Evolutionary conservation across 2,797 vertebrate genomes (phyloP).

Genomic region (Tapirus indicus): DNA sequence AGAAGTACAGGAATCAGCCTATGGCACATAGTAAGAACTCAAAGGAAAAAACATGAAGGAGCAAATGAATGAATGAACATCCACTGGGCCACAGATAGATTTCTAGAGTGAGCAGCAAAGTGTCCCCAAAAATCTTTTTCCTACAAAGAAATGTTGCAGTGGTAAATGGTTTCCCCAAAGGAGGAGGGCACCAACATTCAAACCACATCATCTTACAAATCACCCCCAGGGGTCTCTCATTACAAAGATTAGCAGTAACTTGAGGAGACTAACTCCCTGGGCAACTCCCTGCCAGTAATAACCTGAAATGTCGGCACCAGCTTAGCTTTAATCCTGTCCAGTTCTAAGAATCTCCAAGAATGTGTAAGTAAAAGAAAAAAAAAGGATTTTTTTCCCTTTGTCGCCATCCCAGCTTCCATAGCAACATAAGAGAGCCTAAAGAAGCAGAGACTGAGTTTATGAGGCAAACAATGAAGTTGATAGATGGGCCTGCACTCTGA

Average conservation of each 20-base stretch:
- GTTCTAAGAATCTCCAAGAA: constrained; percentile 48
- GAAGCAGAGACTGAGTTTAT: constrained; percentile 54
- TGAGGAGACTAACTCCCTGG: neutral
- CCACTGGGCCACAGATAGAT: neutral
- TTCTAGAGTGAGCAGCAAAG: neutral
- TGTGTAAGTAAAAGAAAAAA: neutral
- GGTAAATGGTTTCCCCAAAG: neutral
- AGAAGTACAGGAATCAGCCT: neutral
- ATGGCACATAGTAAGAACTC: neutral
- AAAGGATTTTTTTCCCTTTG: neutral
- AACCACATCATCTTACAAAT: neutral
- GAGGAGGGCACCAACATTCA: constrained; percentile 23
- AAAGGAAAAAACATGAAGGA: neutral
- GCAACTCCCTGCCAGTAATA: neutral
- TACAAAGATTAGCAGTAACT: neutral
- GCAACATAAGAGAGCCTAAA: neutral
- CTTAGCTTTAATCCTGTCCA: neutral
- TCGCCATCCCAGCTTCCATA: neutral
- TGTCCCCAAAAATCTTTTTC: neutral
- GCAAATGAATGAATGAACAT: neutral
- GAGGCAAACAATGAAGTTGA: constrained; percentile 72
- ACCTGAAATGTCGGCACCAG: neutral
- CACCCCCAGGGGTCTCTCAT: neutral
- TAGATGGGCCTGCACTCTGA: constrained; percentile 58
- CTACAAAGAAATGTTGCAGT: neutral